Conservation (phyloP, 2,113 vertebrate species). For the Baryphthengus martii region DNA sequence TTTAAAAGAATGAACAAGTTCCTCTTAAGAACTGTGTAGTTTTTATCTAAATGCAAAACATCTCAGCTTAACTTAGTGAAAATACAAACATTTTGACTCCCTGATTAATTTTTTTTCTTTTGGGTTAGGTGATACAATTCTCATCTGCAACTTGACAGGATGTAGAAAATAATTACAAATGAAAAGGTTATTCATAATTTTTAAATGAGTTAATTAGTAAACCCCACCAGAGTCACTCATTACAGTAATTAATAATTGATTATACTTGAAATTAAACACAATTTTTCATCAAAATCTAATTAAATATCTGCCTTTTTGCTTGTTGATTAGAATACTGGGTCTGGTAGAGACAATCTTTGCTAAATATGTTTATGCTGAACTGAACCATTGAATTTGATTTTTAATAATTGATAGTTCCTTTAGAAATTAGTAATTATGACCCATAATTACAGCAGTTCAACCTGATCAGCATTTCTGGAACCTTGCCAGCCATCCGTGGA, state of each 20-base stretch:
- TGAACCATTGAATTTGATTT: slow-evolving; percentile 79
- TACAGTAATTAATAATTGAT: slow-evolving; percentile 98
- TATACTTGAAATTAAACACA: slow-evolving; percentile 97
- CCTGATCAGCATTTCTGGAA: slow-evolving; percentile 65
- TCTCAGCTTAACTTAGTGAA: not conserved
- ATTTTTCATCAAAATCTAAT: slow-evolving; percentile 99
- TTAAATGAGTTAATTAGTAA: slow-evolving; percentile 98
- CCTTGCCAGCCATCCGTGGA: slow-evolving; percentile 31
- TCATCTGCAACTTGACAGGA: slow-evolving; percentile 72
- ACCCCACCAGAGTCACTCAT: slow-evolving; percentile 88
- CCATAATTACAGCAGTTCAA: slow-evolving; percentile 78
- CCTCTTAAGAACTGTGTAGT: not conserved
- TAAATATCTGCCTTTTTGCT: slow-evolving; percentile 84
- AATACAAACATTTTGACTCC: slow-evolving; percentile 1
- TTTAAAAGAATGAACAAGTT: not conserved
- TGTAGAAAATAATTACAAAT: slow-evolving; percentile 81
- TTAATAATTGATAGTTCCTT: slow-evolving; percentile 78
- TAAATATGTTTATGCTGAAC: slow-evolving; percentile 84
- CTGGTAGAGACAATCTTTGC: slow-evolving; percentile 79
- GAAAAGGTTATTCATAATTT: slow-evolving; percentile 94
- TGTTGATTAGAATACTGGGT: slow-evolving; percentile 86
- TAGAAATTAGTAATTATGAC: slow-evolving; percentile 80
- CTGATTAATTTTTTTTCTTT: not conserved
- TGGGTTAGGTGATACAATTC: slow-evolving; percentile 57
- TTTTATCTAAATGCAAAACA: not conserved